These are phyloP conservation scores for Myiopsitta monachus DNA, from an alignment of 2,113 vertebrate species.

Conservation along the genomic window DNA sequence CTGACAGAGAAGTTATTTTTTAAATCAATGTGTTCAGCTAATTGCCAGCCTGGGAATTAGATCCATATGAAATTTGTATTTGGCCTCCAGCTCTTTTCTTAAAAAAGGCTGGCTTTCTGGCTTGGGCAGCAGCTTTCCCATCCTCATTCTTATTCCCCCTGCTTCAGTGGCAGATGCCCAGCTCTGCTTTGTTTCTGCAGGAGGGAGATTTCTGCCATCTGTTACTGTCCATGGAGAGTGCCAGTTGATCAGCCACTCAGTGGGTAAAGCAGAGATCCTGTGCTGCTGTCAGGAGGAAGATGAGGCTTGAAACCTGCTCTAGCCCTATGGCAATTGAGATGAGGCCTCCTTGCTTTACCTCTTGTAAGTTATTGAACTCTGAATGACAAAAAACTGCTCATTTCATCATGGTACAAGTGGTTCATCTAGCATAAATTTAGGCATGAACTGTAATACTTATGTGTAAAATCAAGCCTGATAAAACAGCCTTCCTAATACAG, in stretches of 20 bases:
- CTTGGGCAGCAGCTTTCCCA: background rate
- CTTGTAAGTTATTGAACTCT: background rate
- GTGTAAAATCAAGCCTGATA: background rate
- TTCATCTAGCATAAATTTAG: background rate
- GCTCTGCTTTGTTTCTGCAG: background rate
- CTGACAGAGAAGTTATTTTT: conserved; percentile 30
- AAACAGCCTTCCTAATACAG: background rate
- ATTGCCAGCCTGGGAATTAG: conserved; percentile 24
- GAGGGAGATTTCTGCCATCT: background rate
- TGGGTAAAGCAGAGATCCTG: background rate
- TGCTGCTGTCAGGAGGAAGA: background rate
- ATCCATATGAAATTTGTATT: conserved; percentile 20
- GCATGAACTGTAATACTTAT: too few relatives aligned
- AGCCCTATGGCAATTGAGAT: background rate
- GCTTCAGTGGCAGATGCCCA: background rate
- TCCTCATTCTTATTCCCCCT: background rate
- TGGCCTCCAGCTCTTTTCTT: background rate
- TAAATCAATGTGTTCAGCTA: background rate
- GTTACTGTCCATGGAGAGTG: background rate
- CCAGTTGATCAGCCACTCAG: background rate
- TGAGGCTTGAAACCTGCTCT: background rate
- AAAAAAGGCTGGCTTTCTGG: background rate
- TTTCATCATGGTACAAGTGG: background rate
- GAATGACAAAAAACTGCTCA: background rate
- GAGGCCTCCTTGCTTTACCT: background rate